Base-by-base conservation (phyloP, 2,113 vertebrate species). In the Trematocara variabile region DNA sequence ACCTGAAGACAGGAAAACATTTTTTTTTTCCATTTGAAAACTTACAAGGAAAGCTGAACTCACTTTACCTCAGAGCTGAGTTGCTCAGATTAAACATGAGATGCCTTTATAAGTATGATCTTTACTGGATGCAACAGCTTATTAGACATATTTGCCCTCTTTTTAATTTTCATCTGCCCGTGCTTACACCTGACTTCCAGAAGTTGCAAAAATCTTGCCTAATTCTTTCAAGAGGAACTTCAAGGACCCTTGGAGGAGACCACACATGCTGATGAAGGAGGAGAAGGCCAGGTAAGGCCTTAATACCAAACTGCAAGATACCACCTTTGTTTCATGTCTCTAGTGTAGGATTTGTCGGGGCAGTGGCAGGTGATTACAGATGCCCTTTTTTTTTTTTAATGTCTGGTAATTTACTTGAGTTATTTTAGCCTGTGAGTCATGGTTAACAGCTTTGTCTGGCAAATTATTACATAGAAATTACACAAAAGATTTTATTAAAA, bases 171-270 rank as follows among this genome's bases (percentile, higher is more conserved):
- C n/a, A 20, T 44, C 11, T n/a, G 44, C 73, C 8, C 1, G 0
- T 30, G 46, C 25, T 4, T 6, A 14, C 25, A 13, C 50, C 79
- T 34, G 84, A 86, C 88, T 86, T 85, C 37, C 91, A 97, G 97
- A 97, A 79, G 97, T 97, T 86, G 97, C 97, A 89, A 97, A 96
- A 93, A 96, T 97, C 75, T 55, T 98, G 77, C 97, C 97, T 3
- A 94, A 90, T 80, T 96, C 95, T 88, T 97, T 96, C 94, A 97
- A 96, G 93, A 94, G 92, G 94, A 96, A 96, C 95, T 97, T 96
- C 89, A 96, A 97, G 92, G 97, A 97, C 91, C 96, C 96, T 11
- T 97, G 97, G 97, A 93, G 89, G 80, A 95, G 97, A 93, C 95
- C 96, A 12, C 95, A 96, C 93, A 94, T 95, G 95, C 86, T 96